Evolutionary conservation across 23 tunicate genomes (phyloP).

Genomic region (Trididemnum nubilum): DNA sequence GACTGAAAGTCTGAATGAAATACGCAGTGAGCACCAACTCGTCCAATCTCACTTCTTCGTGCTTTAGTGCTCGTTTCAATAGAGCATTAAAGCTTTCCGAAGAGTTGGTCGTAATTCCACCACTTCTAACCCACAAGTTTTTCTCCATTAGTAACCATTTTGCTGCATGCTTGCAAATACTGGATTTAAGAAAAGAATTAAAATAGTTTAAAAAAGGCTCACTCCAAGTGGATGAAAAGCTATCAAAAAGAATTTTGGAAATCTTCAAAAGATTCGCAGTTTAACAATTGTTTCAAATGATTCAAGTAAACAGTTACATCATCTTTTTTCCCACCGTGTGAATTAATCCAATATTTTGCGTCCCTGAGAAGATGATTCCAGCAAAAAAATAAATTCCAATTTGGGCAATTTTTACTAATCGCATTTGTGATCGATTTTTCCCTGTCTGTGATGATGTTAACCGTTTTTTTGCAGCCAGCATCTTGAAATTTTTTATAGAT

Average conservation of each 20-base stretch:
- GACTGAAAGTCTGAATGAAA: not conserved
- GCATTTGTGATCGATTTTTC: conserved; percentile 13
- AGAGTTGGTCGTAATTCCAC: conserved; percentile 1
- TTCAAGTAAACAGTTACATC: not conserved
- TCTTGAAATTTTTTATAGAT: too few relatives aligned
- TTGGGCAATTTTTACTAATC: not conserved
- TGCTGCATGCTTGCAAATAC: too few relatives aligned
- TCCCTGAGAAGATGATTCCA: not conserved
- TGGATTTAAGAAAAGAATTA: not conserved
- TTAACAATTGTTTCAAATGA: not conserved
- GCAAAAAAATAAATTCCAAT: not conserved
- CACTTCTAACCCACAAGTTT: not conserved
- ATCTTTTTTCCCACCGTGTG: not conserved
- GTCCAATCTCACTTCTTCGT: not conserved
- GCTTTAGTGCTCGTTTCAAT: not conserved
- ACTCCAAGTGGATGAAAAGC: not conserved
- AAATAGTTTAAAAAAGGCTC: not conserved
- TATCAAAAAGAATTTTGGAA: not conserved
- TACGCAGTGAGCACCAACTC: not conserved
- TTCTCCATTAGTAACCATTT: not conserved
- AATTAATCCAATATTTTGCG: not conserved
- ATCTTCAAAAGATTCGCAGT: not conserved
- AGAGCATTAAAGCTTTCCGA: conserved; percentile 7
- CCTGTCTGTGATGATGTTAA: not conserved
- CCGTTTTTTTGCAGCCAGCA: not conserved